These are phyloP conservation scores for Thymelicus lineola DNA, from an alignment of 2,888 invertebrate genomes.

Conservation along the genomic window DNA sequence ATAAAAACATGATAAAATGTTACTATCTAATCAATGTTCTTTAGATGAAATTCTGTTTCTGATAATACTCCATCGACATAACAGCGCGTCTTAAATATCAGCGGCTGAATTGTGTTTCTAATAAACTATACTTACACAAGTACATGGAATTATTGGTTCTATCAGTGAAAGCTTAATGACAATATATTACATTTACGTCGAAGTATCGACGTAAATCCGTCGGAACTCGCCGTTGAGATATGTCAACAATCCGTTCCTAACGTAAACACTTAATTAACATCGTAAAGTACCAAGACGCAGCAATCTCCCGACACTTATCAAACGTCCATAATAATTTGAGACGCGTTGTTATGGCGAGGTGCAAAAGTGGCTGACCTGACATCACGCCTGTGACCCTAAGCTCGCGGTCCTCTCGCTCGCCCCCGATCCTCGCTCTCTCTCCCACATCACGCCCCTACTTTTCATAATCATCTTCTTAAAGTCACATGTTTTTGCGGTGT, in stretches of 20 bases:
- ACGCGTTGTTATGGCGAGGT: slow-evolving; percentile 86
- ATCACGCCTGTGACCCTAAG: slow-evolving; percentile 85
- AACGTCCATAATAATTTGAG: slow-evolving; percentile 86
- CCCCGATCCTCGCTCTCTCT: slow-evolving; percentile 63
- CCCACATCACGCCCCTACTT: slow-evolving; percentile 83
- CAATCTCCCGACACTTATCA: slow-evolving; percentile 84
- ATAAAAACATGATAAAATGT: slow-evolving; percentile 63
- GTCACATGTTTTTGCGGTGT: slow-evolving; percentile 78
- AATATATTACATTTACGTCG: slow-evolving; percentile 50
- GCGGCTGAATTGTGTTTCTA: slow-evolving; percentile 27
- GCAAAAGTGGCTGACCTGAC: slow-evolving; percentile 86
- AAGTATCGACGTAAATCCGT: slow-evolving; percentile 39
- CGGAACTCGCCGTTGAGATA: slow-evolving; percentile 50
- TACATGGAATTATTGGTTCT: slow-evolving; percentile 43
- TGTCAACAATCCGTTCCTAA: slow-evolving; percentile 64
- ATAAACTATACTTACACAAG: slow-evolving; percentile 5
- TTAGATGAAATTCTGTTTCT: slow-evolving; percentile 57
- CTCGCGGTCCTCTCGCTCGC: slow-evolving; percentile 63
- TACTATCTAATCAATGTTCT: slow-evolving; percentile 61
- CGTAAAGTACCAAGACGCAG: slow-evolving; percentile 80
- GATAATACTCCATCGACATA: slow-evolving; percentile 49
- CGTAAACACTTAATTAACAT: slow-evolving; percentile 82
- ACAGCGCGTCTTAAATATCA: slow-evolving; percentile 45
- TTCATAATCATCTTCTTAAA: slow-evolving; percentile 80
- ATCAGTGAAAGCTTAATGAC: slow-evolving; percentile 62